Evolutionary conservation across 1,140 invertebrate genomes (phyloP).

Genomic region (Bombus superbus): DNA sequence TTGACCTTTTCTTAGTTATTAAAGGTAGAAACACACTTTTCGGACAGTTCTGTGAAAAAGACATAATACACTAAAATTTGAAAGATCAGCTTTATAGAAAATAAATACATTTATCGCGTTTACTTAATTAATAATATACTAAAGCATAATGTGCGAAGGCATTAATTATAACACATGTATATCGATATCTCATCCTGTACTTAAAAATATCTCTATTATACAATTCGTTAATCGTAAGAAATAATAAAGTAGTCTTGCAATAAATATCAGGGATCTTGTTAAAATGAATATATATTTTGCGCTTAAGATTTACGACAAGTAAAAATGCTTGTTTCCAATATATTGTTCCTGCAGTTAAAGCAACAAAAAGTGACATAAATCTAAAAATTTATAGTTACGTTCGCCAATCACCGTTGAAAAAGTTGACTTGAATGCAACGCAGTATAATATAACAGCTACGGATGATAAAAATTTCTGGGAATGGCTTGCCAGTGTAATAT

Average conservation of each 20-base stretch:
- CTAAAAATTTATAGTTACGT: constrained; percentile 12
- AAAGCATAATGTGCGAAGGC: no score
- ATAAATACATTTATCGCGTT: no score
- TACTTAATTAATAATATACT: no score
- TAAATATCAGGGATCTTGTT: neutral
- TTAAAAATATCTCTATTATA: no score
- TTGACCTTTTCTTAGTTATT: no score
- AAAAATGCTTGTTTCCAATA: no score
- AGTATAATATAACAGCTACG: neutral
- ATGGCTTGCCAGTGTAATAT: constrained; percentile 56
- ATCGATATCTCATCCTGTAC: neutral
- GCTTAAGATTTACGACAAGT: no score
- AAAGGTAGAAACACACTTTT: no score
- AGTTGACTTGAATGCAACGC: constrained; percentile 13
- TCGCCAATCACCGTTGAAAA: neutral
- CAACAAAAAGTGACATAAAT: neutral
- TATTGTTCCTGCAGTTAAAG: neutral
- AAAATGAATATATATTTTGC: neutral
- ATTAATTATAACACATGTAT: neutral
- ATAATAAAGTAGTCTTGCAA: neutral
- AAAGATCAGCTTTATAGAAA: no score
- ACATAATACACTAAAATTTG: no score
- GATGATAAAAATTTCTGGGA: constrained; percentile 68
- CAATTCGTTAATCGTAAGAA: neutral
- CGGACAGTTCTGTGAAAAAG: no score